Evolutionary conservation across 2,888 invertebrate species (phyloP).

Genomic region (Ectropis crepuscularia): DNA sequence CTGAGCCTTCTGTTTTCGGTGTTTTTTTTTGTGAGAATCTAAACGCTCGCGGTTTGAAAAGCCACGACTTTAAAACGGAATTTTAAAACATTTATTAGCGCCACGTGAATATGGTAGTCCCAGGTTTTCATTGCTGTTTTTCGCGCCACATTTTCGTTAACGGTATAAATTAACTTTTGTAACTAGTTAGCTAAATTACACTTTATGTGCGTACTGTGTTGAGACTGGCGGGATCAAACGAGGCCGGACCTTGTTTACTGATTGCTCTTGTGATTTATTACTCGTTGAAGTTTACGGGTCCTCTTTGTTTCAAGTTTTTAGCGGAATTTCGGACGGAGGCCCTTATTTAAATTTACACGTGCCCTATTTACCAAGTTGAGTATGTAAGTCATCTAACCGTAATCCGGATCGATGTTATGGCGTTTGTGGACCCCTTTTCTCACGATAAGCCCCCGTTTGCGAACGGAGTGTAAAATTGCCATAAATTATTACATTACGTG

Average conservation of each 20-base stretch:
- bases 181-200: constrained; percentile 34
- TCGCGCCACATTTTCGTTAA: constrained; percentile 32
- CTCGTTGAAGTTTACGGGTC: constrained; percentile 45
- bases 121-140: constrained; percentile 30
- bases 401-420: constrained; percentile 51
- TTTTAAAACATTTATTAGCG: constrained; percentile 51
- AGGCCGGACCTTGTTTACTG: constrained; percentile 50
- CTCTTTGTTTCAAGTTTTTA: constrained; percentile 56
- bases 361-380: constrained; percentile 47
- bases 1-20: constrained; percentile 56
- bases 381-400: constrained; percentile 53
- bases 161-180: constrained; percentile 35
- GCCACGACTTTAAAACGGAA: constrained; percentile 52
- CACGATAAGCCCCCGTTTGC: constrained; percentile 50
- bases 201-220: constrained; percentile 21
- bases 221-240: constrained; percentile 41
- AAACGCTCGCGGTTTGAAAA: constrained; percentile 52
- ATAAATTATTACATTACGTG: constrained; percentile 56
- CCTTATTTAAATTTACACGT: constrained; percentile 50
- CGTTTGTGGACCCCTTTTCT: constrained; percentile 52
- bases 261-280: constrained; percentile 61
- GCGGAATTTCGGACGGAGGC: constrained; percentile 43
- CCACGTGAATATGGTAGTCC: constrained; percentile 31
- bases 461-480: constrained; percentile 46
- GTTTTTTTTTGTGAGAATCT: constrained; percentile 56